A percentile compares a stretch with the other conserved stretches of the same genome.
phyloP scores from a whole-genome alignment of 2,888 invertebrate species.

The Cosmia pyralina region DNA sequence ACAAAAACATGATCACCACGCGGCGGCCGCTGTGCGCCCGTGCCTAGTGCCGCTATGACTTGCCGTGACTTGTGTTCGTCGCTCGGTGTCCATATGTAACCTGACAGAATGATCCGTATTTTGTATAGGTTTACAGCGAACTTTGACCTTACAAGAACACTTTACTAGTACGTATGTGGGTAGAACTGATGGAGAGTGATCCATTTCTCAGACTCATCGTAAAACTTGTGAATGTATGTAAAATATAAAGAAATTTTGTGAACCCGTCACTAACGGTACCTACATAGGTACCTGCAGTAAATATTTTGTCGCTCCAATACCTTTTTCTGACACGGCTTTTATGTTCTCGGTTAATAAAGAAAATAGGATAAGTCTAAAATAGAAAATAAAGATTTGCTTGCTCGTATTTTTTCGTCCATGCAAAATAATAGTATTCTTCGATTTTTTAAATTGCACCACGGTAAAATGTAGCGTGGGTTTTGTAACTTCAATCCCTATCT shows the following conservation, averaged over 20 bases:
- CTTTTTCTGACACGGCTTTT: constrained; percentile 58
- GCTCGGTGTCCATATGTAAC: no score
- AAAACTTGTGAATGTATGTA: constrained; percentile 54
- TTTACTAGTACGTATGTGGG: constrained; percentile 13
- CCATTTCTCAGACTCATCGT: constrained; percentile 24
- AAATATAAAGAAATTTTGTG: constrained; percentile 56
- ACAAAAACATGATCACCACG: no score
- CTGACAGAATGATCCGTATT: no score
- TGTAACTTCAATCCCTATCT: not conserved
- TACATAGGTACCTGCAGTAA: constrained; percentile 53
- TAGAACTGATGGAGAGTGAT: not conserved
- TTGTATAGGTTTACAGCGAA: no score
- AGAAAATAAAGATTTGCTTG: not conserved
- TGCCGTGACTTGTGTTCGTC: no score
- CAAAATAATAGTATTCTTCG: not conserved
- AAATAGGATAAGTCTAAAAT: constrained; percentile 37
- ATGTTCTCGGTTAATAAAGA: constrained; percentile 15
- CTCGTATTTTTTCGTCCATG: not conserved
- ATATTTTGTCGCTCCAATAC: constrained; percentile 63
- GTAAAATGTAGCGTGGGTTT: not conserved
- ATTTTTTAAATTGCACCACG: not conserved
- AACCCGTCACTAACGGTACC: constrained; percentile 51
- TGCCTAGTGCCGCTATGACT: no score
- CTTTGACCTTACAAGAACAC: constrained; percentile 4
- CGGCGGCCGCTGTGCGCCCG: no score